phyloP scores from a whole-genome alignment of 2,113 vertebrate species.

The Tyrannus savana region DNA sequence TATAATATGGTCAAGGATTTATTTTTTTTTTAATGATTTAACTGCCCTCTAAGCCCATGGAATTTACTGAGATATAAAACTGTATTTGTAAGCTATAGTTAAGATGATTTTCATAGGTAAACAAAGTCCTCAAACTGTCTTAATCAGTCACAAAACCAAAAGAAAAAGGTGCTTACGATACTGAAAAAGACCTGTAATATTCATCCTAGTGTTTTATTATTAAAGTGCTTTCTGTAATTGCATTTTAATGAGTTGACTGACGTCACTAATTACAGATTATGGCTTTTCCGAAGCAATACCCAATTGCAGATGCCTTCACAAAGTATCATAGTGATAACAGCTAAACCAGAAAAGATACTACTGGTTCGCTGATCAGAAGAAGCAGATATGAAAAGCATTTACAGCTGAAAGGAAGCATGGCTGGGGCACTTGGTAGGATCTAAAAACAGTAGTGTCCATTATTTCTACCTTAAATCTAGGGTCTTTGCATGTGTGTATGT shows the following conservation, averaged over 20 bases:
- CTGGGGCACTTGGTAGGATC: background rate
- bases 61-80: constrained; percentile 23
- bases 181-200: background rate
- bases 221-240: constrained; percentile 19
- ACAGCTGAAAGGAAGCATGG: background rate
- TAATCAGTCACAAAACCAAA: background rate
- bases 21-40: background rate
- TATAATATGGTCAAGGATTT: background rate
- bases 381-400: background rate
- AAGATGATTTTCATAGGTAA: background rate
- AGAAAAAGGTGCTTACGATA: background rate
- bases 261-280: constrained; percentile 2
- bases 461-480: background rate
- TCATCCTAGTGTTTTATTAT: constrained; percentile 7
- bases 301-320: background rate
- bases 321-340: background rate
- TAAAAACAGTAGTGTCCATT: background rate
- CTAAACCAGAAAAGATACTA: background rate
- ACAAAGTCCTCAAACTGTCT: background rate
- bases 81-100: background rate
- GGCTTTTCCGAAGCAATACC: background rate
- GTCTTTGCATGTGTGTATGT: background rate
- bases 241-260: constrained; percentile 7
- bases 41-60: background rate
- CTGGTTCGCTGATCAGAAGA: background rate